Evolutionary conservation across 30 jellyfish, hydroid and myxozoan genomes (phyloP), one percentile per base, ranked within the genome.

Genomic region (Euphysa ruthae): DNA sequence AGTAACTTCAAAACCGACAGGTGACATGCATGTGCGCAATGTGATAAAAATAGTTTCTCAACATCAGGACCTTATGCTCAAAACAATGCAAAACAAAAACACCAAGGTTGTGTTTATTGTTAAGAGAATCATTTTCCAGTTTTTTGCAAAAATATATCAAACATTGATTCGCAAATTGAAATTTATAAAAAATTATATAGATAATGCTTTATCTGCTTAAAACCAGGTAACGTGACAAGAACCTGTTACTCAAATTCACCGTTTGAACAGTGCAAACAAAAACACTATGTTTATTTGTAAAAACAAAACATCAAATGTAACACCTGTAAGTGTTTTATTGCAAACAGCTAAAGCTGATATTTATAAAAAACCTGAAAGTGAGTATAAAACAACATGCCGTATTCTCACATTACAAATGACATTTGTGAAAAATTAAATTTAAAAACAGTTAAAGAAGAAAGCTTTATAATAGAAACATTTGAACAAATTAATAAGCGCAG

Each of bases 11-110:
- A 20, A 56, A 20, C 30, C 69, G 23, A 46, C 28, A n/a, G 18
- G 23, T 46, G 60, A 46, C 2, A 46, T n/a, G 23, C 18, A 46
- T 46, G 60, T n/a, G n/a, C n/a, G n/a, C n/a, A n/a, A n/a, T n/a
- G 60, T n/a, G 23, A 46, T 10, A 46, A 46, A 46, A 46, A 46
- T 8, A 46, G 23, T 29, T 46, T 46, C 23, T n/a, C 60, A 46
- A 46, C 60, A 46, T 46, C 60, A 46, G 60, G 60, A n/a, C 10
- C 2, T 46, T 29, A 46, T 46, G 23, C 60, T n/a, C 60, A 46
- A 46, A 46, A 8, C 23, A 46, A 46, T 2, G 28, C 60, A 46
- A 29, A 46, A 46, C 8, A 46, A 46, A 46, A 2, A 46, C 18
- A 3, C 23, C 23, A 5, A 10, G 28, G 23, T n/a, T 46, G 23